phyloP scores from a whole-genome alignment of 2,797 vertebrate genomes.

The Alcedo atthis region DNA sequence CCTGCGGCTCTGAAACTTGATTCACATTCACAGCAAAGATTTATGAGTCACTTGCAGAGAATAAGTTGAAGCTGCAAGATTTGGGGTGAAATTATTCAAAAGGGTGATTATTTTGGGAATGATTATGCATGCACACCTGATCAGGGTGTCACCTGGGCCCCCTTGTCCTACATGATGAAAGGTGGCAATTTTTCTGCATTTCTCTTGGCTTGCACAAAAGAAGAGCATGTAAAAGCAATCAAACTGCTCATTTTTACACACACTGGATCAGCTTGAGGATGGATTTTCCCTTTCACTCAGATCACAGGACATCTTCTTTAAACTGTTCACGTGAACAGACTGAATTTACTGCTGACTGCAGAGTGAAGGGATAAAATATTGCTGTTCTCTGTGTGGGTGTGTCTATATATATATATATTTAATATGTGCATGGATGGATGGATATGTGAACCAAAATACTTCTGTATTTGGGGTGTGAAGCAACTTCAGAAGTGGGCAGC shows the following conservation, averaged over 20 bases:
- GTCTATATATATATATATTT: not conserved
- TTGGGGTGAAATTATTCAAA: constrained; percentile 95
- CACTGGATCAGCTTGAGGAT: constrained; percentile 63
- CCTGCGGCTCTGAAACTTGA: constrained; percentile 90
- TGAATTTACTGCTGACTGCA: constrained; percentile 56
- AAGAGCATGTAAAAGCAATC: constrained; percentile 77
- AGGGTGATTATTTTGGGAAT: constrained; percentile 94
- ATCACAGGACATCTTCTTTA: constrained; percentile 45
- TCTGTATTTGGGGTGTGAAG: constrained; percentile 9
- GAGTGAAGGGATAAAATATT: constrained; percentile 43
- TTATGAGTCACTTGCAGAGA: constrained; percentile 93
- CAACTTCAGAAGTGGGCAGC: not conserved
- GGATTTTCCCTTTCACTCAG: constrained; percentile 54
- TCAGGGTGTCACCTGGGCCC: constrained; percentile 91
- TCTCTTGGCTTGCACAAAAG: constrained; percentile 91
- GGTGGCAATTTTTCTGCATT: constrained; percentile 93
- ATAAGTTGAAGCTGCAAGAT: constrained; percentile 93
- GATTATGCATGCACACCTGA: constrained; percentile 98
- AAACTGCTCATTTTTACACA: constrained; percentile 78
- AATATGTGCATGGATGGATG: not conserved
- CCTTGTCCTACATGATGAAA: constrained; percentile 91
- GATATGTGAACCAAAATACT: constrained; percentile 21
- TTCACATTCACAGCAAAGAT: constrained; percentile 96
- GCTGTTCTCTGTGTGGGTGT: not conserved
- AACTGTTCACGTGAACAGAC: constrained; percentile 68